phyloP scores from a whole-genome alignment of 2,113 vertebrate genomes.

The Chionis minor region DNA sequence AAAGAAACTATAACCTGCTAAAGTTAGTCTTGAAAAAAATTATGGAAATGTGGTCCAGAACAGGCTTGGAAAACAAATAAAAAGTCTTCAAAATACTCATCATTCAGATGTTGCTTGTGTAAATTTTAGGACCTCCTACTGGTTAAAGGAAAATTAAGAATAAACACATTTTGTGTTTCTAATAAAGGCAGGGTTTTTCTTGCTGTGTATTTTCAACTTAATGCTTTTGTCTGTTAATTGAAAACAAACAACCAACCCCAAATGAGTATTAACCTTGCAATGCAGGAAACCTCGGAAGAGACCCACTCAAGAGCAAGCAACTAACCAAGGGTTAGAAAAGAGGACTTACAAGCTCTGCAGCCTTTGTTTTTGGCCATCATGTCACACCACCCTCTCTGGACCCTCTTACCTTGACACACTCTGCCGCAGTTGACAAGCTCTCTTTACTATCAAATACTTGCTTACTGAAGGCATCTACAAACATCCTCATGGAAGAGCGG shows the following conservation, averaged over 20 bases:
- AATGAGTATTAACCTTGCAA: background rate
- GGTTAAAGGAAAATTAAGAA: background rate
- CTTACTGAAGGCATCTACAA: slow-evolving; percentile 97
- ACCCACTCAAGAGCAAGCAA: background rate
- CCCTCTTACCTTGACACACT: slow-evolving; percentile 86
- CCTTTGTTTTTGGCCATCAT: background rate
- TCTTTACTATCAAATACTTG: slow-evolving; percentile 99
- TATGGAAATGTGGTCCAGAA: background rate
- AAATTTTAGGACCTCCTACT: background rate
- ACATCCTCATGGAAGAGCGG: slow-evolving; percentile 90
- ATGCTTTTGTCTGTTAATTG: background rate
- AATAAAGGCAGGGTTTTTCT: background rate
- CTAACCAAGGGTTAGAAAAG: background rate
- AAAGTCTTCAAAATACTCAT: background rate
- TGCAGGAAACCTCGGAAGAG: background rate
- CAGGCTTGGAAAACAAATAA: background rate
- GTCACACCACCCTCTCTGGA: background rate
- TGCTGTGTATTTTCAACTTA: background rate
- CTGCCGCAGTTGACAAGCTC: slow-evolving; percentile 92
- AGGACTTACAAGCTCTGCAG: background rate
- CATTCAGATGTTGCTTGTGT: background rate
- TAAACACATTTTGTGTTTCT: background rate
- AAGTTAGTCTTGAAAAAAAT: background rate
- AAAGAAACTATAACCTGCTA: background rate
- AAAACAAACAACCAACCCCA: background rate